A percentile compares a stretch with the other conserved stretches of the same genome.
Evolutionary conservation across 2,797 vertebrate species (phyloP).

Genomic region (Chaenodraco wilsoni): DNA sequence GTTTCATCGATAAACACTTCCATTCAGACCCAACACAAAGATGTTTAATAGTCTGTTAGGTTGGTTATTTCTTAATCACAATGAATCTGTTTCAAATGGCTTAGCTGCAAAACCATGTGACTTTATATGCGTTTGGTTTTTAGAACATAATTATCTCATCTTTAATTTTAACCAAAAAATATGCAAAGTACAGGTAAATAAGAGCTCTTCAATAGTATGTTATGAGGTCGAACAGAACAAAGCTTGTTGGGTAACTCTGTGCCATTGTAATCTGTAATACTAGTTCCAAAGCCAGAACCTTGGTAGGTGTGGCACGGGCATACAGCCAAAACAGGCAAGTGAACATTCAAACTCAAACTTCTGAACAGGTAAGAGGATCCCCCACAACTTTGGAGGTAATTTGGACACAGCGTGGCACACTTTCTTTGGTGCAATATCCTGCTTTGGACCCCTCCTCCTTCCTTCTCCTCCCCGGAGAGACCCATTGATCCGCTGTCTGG

Average conservation of each 20-base stretch:
- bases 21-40: not conserved
- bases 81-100: slow-evolving; percentile 7
- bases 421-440: slow-evolving; percentile 84
- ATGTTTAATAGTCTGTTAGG: not conserved
- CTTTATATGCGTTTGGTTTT: slow-evolving; percentile 6
- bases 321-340: slow-evolving; percentile 72
- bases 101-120: not conserved
- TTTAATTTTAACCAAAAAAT: not conserved
- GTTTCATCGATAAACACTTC: slow-evolving; percentile 5
- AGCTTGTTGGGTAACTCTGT: slow-evolving; percentile 44
- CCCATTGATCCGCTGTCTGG: slow-evolving; percentile 81
- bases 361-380: slow-evolving; percentile 84
- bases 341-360: slow-evolving; percentile 82
- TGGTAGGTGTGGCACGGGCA: slow-evolving; percentile 65
- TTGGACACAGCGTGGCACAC: slow-evolving; percentile 81
- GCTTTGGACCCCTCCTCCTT: slow-evolving; percentile 72
- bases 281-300: slow-evolving; percentile 59
- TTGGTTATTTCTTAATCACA: not conserved
- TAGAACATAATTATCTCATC: not conserved
- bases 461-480: slow-evolving; percentile 73
- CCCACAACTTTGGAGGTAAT: slow-evolving; percentile 77
- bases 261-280: slow-evolving; percentile 58
- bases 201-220: not conserved
- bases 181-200: not conserved
- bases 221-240: slow-evolving; percentile 31